Evolutionary conservation across 1,140 invertebrate species (phyloP), one percentile per base, ranked within the genome.

Genomic region (Ganaspis sp.): DNA sequence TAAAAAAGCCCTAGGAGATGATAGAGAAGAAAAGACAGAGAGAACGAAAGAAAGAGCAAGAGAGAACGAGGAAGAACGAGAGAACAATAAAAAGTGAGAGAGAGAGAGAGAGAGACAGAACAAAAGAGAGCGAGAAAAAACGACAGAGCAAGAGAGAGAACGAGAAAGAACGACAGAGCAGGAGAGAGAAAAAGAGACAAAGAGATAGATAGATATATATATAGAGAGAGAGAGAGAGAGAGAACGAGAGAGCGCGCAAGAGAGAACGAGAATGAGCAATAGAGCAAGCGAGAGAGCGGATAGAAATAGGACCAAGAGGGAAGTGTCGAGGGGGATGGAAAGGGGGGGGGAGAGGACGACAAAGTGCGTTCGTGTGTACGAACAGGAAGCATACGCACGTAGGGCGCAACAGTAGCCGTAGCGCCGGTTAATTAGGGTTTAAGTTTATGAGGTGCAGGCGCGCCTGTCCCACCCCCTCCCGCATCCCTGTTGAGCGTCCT

Each of bases 381-480:
- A 88, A 87, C 84, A 83, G 82, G 86, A 81, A 88, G 84, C 88
- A 89, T 91, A 90, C 89, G 88, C 87, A 87, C 88, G 85, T 89
- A 90, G 86, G 75, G 84, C 84, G 90, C 88, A 91, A 91, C 88
- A 90, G 90, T 90, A 91, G 88, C 88, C 85, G 87, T 91, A 90
- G 89, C 89, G 89, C 89, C 88, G 90, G 90, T 91, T 91, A 91
- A 91, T 91, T 91, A 91, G 90, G 89, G 88, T 90, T 91, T 89
- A 90, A 91, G 90, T 91, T 91, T 91, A 91, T 91, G 90, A 91
- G 90, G 90, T 91, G 90, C 90, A 91, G 90, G 87, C 88, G 89
- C 89, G 88, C 87, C 87, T 84, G 84, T 81, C 84, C 83, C 75
- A 72, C 83, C 82, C 49, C 79, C 84, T 64, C 81, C 49, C 73